Evolutionary conservation across 2,113 vertebrate species (phyloP).

Genomic region (Butorides virescens): DNA sequence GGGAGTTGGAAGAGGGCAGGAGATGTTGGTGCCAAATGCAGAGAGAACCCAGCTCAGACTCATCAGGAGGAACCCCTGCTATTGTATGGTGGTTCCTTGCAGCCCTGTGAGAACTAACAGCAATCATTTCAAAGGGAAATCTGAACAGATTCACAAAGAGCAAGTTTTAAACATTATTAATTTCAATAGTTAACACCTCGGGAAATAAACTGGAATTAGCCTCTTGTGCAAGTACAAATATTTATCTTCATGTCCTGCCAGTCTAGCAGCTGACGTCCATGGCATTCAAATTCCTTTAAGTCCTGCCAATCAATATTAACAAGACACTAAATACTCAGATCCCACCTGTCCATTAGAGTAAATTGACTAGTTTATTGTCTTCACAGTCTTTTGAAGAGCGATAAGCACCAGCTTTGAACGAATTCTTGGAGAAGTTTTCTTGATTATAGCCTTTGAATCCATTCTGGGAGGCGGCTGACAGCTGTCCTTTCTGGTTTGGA

Average conservation of each 20-base stretch:
- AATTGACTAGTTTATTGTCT: conserved; percentile 25
- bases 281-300: not conserved
- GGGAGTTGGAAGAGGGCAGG: not conserved
- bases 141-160: not conserved
- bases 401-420: conserved; percentile 10
- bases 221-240: not conserved
- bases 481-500: not conserved
- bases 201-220: not conserved
- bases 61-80: not conserved
- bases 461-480: not conserved
- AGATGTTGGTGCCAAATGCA: not conserved
- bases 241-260: not conserved
- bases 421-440: not conserved
- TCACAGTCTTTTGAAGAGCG: not conserved
- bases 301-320: conserved; percentile 35
- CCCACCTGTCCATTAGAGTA: conserved; percentile 19
- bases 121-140: not conserved
- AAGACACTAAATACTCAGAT: not conserved
- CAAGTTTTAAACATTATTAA: not conserved
- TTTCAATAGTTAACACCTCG: not conserved
- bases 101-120: not conserved
- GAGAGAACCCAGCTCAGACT: not conserved
- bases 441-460: not conserved
- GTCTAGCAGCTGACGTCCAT: not conserved
- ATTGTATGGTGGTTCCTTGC: not conserved